phyloP scores from a whole-genome alignment of 2,888 invertebrate genomes.

The Galerucella nymphaeae region DNA sequence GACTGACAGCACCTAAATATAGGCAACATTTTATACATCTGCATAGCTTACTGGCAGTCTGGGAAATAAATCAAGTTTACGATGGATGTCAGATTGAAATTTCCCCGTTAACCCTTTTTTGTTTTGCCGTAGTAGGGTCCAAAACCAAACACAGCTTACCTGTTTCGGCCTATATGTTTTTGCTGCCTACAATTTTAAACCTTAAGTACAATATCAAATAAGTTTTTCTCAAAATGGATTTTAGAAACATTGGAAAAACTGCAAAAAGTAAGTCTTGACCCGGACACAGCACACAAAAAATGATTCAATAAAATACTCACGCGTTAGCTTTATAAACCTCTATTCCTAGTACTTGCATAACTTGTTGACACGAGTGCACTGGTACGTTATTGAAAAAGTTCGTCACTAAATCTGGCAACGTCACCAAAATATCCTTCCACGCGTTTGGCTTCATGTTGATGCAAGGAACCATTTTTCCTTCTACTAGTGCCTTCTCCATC shows the following conservation, averaged over 20 bases:
- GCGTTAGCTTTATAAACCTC: slow-evolving; percentile 85
- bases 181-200: too few relatives aligned
- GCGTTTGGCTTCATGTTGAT: slow-evolving; percentile 89
- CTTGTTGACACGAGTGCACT: slow-evolving; percentile 79
- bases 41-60: too few relatives aligned
- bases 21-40: too few relatives aligned
- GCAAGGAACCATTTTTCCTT: slow-evolving; percentile 84
- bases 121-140: too few relatives aligned
- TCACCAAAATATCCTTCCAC: slow-evolving; percentile 84
- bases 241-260: neutral
- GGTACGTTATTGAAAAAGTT: slow-evolving; percentile 84
- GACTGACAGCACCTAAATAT: too few relatives aligned
- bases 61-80: too few relatives aligned
- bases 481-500: slow-evolving; percentile 80
- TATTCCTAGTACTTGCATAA: slow-evolving; percentile 83
- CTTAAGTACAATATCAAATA: too few relatives aligned
- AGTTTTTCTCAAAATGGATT: neutral
- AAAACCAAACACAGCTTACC: too few relatives aligned
- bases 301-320: slow-evolving; percentile 68
- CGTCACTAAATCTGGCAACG: slow-evolving; percentile 82
- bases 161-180: too few relatives aligned
- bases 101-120: too few relatives aligned
- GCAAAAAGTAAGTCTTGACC: neutral
- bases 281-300: neutral
- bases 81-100: too few relatives aligned